Conservation (phyloP, 64 coral and sea anemone species). For the Catalaphyllia jardinei region DNA sequence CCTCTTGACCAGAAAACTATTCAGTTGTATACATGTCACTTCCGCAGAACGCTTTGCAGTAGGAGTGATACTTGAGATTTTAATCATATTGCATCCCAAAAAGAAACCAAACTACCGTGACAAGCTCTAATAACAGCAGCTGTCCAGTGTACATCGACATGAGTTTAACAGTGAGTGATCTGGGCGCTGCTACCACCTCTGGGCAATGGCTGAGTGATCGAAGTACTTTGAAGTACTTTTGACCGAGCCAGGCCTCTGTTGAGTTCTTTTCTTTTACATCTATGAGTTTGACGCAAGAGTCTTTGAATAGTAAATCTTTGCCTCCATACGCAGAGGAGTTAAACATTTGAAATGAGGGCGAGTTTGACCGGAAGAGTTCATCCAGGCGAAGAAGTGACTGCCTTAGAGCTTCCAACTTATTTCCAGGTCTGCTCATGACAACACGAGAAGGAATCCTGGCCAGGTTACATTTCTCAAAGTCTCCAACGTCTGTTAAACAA, state of each 20-base stretch:
- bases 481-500: conserved; percentile 30
- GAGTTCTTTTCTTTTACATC: conserved; percentile 51
- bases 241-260: conserved; percentile 45
- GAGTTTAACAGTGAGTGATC: not conserved
- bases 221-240: not conserved
- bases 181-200: not conserved
- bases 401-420: not conserved
- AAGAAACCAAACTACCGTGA: not conserved
- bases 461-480: conserved; percentile 47
- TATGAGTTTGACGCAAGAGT: conserved; percentile 36
- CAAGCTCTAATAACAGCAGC: not conserved
- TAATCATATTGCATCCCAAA: not conserved
- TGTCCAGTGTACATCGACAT: not conserved
- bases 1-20: no score
- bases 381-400: conserved; percentile 34
- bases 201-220: conserved; percentile 31
- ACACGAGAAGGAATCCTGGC: conserved; percentile 53
- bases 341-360: conserved; percentile 37
- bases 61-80: not conserved
- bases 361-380: not conserved
- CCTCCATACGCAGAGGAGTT: conserved; percentile 41
- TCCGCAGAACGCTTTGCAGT: not conserved
- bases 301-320: conserved; percentile 41
- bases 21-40: no score
- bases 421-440: conserved; percentile 24